A percentile compares a stretch with the other conserved stretches of the same genome.
These are phyloP conservation scores for Orgyia antiqua DNA, from an alignment of 2,888 invertebrate genomes.

Conservation along the genomic window DNA sequence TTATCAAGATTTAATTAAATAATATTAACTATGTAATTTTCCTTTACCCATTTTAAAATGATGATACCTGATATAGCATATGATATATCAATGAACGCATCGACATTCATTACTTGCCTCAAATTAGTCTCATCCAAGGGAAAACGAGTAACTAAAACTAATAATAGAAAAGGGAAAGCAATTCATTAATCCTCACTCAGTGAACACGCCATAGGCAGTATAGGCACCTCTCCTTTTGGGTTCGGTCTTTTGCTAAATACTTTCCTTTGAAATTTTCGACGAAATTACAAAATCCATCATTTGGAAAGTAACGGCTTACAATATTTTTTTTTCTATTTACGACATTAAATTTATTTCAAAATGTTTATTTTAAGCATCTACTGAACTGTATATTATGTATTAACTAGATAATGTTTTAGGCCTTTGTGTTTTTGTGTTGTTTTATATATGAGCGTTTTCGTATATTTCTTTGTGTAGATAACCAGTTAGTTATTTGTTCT, in stretches of 20 bases:
- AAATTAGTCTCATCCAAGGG: conserved; percentile 18
- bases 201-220: conserved; percentile 16
- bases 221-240: conserved; percentile 14
- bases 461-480: too few relatives aligned
- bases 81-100: conserved; percentile 20
- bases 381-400: too few relatives aligned
- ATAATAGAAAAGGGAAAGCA: conserved; percentile 35
- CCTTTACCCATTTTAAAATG: too few relatives aligned
- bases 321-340: neutral
- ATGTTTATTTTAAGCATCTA: too few relatives aligned
- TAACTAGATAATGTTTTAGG: too few relatives aligned
- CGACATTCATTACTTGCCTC: conserved; percentile 19
- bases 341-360: too few relatives aligned
- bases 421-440: too few relatives aligned
- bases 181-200: conserved; percentile 32
- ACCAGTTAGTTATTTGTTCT: too few relatives aligned
- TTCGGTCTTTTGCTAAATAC: conserved; percentile 7
- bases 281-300: conserved; percentile 8
- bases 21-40: too few relatives aligned
- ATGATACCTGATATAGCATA: too few relatives aligned
- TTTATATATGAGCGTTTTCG: too few relatives aligned
- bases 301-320: conserved; percentile 3
- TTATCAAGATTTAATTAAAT: too few relatives aligned
- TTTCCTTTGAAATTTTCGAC: conserved; percentile 12
- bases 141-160: conserved; percentile 29